These are phyloP conservation scores for Picus viridis DNA, from an alignment of 2,797 vertebrate species.

Conservation along the genomic window DNA sequence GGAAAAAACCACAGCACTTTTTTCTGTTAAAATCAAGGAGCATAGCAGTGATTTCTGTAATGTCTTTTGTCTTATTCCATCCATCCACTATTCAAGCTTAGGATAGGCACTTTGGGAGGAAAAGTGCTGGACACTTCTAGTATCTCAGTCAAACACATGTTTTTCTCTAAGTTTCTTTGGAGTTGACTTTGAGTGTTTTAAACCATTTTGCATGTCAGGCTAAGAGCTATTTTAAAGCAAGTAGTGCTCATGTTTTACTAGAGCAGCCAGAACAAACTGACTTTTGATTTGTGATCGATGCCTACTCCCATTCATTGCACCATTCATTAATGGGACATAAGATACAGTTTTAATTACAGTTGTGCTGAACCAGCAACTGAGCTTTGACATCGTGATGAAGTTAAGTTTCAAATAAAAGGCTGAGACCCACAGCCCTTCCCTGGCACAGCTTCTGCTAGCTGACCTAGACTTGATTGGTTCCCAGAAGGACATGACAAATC, in stretches of 20 bases:
- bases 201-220: background rate
- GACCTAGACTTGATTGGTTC: background rate
- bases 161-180: background rate
- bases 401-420: slow-evolving; percentile 22
- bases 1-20: background rate
- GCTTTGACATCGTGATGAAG: background rate
- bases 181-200: background rate
- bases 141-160: background rate
- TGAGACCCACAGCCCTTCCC: background rate
- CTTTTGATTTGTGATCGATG: background rate
- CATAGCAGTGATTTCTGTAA: background rate
- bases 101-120: background rate
- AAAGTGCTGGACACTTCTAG: background rate
- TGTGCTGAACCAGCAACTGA: slow-evolving; percentile 41
- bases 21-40: background rate
- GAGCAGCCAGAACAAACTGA: background rate
- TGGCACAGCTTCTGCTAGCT: background rate
- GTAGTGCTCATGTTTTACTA: background rate
- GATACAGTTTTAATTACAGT: slow-evolving; percentile 30
- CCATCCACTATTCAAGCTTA: background rate
- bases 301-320: background rate
- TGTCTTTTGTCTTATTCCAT: background rate
- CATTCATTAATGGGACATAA: background rate
- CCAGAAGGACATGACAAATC: background rate
- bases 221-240: background rate